Evolutionary conservation across 2,888 invertebrate species (phyloP), one percentile per base, ranked within the genome.

Genomic region (Synanthedon myopaeformis): DNA sequence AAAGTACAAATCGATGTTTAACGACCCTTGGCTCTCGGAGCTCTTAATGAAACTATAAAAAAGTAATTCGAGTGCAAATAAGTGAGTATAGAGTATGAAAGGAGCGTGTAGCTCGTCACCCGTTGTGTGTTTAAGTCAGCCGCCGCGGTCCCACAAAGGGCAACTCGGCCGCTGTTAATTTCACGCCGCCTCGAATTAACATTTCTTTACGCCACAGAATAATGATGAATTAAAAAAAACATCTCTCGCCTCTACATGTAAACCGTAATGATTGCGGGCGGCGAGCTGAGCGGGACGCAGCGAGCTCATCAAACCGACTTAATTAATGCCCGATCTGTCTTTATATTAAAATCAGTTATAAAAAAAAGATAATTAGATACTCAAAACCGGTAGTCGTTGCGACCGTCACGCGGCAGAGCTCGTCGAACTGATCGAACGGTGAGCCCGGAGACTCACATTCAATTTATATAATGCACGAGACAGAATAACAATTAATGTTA

Each of bases 161-260:
- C 79, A 71, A 68, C 68, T 73, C 82, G 73, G 82, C 85, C 80
- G 82, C 84, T 86, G 82, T 88, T 88, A 88, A 88, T 88, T 88
- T 88, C 88, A 88, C 88, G 88, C 85, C 75, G 84, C 79, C 82
- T 88, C 86, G 81, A 88, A 88, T 88, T 88, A 88, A 89, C 88
- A 88, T 89, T 88, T 88, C 88, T 88, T 87, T 87, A 86, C 87
- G 87, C 87, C 85, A 85, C 81, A 82, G 79, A 84, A 85, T 87
- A 87, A 87, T 86, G 82, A 87, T 82, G 81, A 87, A 87, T 87
- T 86, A 86, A 86, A 86, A 76, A 79, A 87, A 85, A 79, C 76
- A 72, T 79, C 85, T 82, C 79, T 82, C 79, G 79, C 75, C 75
- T 79, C 79, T 79, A 83, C 82, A 85, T 83, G 82, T 72, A 74